phyloP scores from a whole-genome alignment of 2,113 vertebrate species.

The Reinhardtius hippoglossoides region DNA sequence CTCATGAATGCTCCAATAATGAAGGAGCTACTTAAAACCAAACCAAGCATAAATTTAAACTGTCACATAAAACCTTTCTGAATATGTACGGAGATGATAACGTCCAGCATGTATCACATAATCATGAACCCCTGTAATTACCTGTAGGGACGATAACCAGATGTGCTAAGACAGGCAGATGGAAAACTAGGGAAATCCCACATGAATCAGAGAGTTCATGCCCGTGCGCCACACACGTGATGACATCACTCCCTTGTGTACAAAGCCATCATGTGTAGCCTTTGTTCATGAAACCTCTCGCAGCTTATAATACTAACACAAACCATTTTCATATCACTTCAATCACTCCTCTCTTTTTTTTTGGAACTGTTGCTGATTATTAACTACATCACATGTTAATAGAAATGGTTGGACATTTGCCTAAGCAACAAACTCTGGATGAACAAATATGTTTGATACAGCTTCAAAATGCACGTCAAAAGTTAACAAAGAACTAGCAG shows the following conservation, averaged over 20 bases:
- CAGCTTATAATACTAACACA: not conserved
- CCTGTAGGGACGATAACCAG: conserved; percentile 10
- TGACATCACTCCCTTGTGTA: conserved; percentile 6
- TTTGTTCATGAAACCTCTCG: conserved; percentile 20
- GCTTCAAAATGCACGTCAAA: not conserved
- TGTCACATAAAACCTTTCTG: not conserved
- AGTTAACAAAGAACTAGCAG: not conserved
- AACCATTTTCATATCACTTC: conserved; percentile 1
- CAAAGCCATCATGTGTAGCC: not conserved
- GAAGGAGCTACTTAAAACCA: not conserved
- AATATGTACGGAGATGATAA: conserved; percentile 11
- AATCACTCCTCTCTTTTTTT: not conserved
- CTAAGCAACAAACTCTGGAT: no score
- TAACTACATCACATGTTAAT: not conserved
- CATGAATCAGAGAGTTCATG: conserved; percentile 49
- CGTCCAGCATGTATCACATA: not conserved
- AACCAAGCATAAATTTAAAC: conserved; percentile 2
- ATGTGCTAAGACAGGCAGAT: conserved; percentile 1
- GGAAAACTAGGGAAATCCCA: conserved; percentile 64
- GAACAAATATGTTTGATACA: no score
- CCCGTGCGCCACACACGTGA: not conserved
- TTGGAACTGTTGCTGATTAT: not conserved
- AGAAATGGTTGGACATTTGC: no score
- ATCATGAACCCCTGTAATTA: not conserved
- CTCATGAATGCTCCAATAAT: not conserved